A percentile compares a stretch with the other conserved stretches of the same genome.
Evolutionary conservation across 2,113 vertebrate genomes (phyloP).

Genomic region (Rousettus leschenaultii): DNA sequence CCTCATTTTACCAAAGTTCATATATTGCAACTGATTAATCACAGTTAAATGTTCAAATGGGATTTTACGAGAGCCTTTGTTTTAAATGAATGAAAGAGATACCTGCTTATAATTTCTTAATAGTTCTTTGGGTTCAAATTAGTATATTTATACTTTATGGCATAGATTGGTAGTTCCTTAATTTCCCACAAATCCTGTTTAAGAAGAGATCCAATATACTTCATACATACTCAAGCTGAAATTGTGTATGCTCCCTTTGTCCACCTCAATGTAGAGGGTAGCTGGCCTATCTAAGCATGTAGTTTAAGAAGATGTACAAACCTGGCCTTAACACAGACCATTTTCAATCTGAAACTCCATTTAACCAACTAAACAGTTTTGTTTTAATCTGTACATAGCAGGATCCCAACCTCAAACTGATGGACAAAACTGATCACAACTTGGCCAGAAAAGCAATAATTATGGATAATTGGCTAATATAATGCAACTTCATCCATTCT

Average conservation of each 20-base stretch:
- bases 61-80: background rate
- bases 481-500: background rate
- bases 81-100: background rate
- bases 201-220: background rate
- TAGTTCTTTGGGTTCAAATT: background rate
- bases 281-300: background rate
- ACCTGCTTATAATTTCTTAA: background rate
- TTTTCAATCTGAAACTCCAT: background rate
- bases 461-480: background rate
- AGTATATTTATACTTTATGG: background rate
- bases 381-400: background rate
- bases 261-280: background rate
- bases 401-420: background rate
- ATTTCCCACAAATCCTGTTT: background rate
- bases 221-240: background rate
- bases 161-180: background rate
- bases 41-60: background rate
- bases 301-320: background rate
- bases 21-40: background rate
- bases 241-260: background rate
- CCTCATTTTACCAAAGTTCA: conserved; percentile 12
- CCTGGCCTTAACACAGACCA: background rate
- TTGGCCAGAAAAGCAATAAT: background rate
- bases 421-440: background rate
- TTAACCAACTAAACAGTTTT: background rate